Evolutionary conservation across 2,888 invertebrate genomes (phyloP).

Genomic region (Nephrotoma flavescens): DNA sequence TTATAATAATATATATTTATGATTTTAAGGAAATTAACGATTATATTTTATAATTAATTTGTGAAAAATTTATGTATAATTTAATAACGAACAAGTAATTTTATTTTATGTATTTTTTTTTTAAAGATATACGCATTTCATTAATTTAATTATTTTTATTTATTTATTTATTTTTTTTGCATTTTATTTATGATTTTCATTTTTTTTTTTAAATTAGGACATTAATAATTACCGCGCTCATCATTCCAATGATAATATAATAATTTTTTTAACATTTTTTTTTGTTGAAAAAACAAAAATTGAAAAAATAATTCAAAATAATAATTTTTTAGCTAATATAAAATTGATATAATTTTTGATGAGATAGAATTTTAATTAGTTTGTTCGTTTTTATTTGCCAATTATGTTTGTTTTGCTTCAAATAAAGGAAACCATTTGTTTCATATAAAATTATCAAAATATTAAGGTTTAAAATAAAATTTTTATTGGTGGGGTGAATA

Average conservation of each 20-base stretch:
- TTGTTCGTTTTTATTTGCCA: neutral
- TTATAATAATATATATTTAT: neutral
- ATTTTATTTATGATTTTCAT: neutral
- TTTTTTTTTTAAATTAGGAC: constrained; percentile 6
- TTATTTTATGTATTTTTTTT: neutral
- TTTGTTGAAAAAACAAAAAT: neutral
- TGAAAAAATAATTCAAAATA: neutral
- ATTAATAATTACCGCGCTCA: constrained; percentile 7
- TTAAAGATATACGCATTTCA: neutral
- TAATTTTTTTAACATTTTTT: neutral
- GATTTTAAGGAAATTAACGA: neutral
- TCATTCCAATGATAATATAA: constrained; percentile 2
- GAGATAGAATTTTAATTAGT: neutral
- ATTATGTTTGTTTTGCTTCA: neutral
- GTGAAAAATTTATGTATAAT: neutral
- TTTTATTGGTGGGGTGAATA: neutral
- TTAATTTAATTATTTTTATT: neutral
- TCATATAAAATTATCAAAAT: neutral
- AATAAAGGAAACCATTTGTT: neutral
- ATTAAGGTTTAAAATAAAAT: neutral
- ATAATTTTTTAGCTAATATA: neutral
- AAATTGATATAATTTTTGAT: neutral
- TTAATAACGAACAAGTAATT: neutral
- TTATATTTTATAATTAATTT: neutral
- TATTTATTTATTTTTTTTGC: neutral